phyloP scores from a whole-genome alignment of 35 echinoderm and acorn worm genomes.

The Amphiura filiformis region DNA sequence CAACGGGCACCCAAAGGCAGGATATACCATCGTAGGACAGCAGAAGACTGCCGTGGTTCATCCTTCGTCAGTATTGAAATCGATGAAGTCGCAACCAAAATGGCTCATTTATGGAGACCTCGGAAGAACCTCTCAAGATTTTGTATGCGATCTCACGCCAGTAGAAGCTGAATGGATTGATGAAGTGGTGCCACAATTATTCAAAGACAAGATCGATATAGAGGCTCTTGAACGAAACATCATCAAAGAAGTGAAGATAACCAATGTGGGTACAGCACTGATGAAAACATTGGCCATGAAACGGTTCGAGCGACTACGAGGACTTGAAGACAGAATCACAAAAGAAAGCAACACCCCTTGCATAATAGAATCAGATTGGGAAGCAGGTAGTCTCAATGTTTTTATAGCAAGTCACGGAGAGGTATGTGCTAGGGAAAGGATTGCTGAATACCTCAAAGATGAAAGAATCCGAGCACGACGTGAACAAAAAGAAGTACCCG shows the following conservation, averaged over 20 bases:
- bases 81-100: conserved; percentile 9
- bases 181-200: conserved; percentile 1
- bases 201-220: neutral
- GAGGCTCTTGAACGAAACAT: conserved; percentile 1
- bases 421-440: neutral
- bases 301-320: conserved; percentile 12
- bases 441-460: conserved; percentile 1
- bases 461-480: neutral
- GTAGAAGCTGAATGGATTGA: conserved; percentile 29
- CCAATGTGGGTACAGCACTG: conserved; percentile 20
- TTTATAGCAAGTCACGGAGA: neutral
- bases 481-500: conserved; percentile 33
- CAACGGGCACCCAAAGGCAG: conserved; percentile 34
- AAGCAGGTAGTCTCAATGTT: conserved; percentile 8
- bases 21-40: conserved; percentile 26
- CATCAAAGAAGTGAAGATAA: neutral
- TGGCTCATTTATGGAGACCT: conserved; percentile 43
- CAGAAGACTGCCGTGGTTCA: conserved; percentile 24
- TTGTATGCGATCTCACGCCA: conserved; percentile 26
- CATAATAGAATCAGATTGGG: conserved; percentile 22
- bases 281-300: conserved; percentile 30
- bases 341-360: neutral
- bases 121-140: conserved; percentile 25
- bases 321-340: conserved; percentile 22
- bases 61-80: conserved; percentile 32